Evolutionary conservation across 2,797 vertebrate genomes (phyloP).

Genomic region (Siniperca obscura): DNA sequence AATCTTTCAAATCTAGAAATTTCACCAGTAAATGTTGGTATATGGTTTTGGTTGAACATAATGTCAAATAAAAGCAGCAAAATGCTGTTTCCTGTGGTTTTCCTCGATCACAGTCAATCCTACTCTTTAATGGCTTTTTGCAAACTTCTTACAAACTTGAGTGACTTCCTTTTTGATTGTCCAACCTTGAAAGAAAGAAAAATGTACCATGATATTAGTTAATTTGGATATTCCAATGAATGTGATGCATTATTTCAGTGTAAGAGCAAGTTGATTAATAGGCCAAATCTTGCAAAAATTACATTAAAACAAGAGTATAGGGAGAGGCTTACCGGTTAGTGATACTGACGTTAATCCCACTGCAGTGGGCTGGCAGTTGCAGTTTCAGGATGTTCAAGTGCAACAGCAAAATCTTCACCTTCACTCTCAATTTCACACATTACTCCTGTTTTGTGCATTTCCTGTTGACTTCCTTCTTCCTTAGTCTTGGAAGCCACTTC

Average conservation of each 20-base stretch:
- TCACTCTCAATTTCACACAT: conserved; percentile 61
- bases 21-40: conserved; percentile 15
- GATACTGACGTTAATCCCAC: conserved; percentile 28
- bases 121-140: conserved; percentile 30
- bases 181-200: conserved; percentile 44
- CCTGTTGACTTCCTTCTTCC: conserved; percentile 31
- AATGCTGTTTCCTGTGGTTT: conserved; percentile 23
- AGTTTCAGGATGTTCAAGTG: conserved; percentile 59
- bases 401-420: conserved; percentile 70
- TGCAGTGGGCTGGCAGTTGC: conserved; percentile 5
- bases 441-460: conserved; percentile 20
- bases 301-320: neutral
- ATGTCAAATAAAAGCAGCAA: conserved; percentile 23
- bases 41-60: conserved; percentile 22
- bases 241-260: neutral
- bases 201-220: neutral
- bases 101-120: neutral
- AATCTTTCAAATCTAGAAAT: conserved; percentile 9
- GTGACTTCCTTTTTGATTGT: conserved; percentile 44
- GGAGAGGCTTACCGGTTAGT: conserved; percentile 34
- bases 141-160: conserved; percentile 16
- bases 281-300: neutral
- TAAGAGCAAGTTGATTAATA: neutral
- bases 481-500: conserved; percentile 16
- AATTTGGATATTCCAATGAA: neutral